A percentile compares a stretch with the other conserved stretches of the same genome.
These are phyloP conservation scores for Hofmannophila pseudospretella DNA, from an alignment of 2,888 invertebrate species.

Conservation along the genomic window DNA sequence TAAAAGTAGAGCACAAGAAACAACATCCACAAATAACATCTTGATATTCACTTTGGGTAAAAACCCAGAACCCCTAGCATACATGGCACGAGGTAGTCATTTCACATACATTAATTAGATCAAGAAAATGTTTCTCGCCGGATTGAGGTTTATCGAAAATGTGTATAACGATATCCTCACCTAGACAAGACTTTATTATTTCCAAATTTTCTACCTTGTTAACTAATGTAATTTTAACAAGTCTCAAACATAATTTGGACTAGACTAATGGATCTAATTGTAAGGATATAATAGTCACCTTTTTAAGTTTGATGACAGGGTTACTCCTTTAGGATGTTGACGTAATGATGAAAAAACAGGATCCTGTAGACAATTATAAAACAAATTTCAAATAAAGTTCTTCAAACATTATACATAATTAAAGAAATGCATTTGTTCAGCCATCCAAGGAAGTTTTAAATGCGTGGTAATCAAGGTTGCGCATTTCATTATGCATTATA, in stretches of 20 bases:
- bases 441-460: slow-evolving; percentile 77
- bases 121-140: slow-evolving; percentile 69
- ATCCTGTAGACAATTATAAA: slow-evolving; percentile 6
- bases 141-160: slow-evolving; percentile 70
- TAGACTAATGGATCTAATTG: slow-evolving; percentile 5
- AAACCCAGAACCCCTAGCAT: no score
- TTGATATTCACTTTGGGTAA: no score
- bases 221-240: slow-evolving; percentile 36
- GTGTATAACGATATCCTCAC: slow-evolving; percentile 62
- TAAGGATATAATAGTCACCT: slow-evolving; percentile 15
- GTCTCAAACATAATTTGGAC: slow-evolving; percentile 37
- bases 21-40: no score
- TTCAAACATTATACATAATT: background rate
- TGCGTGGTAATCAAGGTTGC: slow-evolving; percentile 76
- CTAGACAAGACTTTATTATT: slow-evolving; percentile 60
- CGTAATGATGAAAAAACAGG: no score
- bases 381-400: background rate
- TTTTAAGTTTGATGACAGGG: no score
- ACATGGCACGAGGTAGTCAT: no score
- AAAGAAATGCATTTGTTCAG: slow-evolving; percentile 36
- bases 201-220: slow-evolving; percentile 54
- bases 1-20: no score
- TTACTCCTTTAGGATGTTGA: no score
- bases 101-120: no score
- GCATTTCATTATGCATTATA: slow-evolving; percentile 71